These are phyloP conservation scores for Myathropa florea DNA, from an alignment of 2,888 invertebrate species.

Conservation along the genomic window DNA sequence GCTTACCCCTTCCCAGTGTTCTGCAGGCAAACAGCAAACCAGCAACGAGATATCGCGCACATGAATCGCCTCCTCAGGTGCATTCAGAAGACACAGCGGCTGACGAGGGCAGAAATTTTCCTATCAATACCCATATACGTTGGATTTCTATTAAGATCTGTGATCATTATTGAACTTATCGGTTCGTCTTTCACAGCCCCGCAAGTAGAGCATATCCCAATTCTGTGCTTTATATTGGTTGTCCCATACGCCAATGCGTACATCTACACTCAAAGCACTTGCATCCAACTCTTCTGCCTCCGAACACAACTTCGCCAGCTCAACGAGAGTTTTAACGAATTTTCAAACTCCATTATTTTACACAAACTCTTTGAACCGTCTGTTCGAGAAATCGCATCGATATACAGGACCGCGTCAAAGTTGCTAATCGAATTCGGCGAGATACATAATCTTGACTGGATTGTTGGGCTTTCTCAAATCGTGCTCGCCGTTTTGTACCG, in stretches of 20 bases:
- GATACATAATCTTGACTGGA: background rate
- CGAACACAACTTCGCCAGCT: background rate
- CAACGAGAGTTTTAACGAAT: background rate
- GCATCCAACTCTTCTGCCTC: background rate
- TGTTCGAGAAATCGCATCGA: background rate
- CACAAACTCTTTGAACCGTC: background rate
- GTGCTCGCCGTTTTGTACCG: background rate
- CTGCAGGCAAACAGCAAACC: background rate
- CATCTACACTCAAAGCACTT: background rate
- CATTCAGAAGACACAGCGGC: background rate
- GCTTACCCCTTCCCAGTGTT: background rate
- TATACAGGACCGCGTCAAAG: background rate
- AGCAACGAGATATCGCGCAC: background rate
- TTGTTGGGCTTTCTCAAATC: background rate
- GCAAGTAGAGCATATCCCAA: background rate
- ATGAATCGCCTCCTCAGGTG: background rate
- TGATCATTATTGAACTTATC: no score
- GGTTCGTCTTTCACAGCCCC: no score
- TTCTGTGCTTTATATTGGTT: background rate
- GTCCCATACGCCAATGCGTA: background rate
- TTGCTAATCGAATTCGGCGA: background rate
- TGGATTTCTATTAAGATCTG: no score
- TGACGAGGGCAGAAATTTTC: background rate
- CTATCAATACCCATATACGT: background rate
- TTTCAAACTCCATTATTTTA: no score